A percentile compares a stretch with the other conserved stretches of the same genome.
Conservation (phyloP, 2,888 invertebrate species). For the Noctua comes region DNA sequence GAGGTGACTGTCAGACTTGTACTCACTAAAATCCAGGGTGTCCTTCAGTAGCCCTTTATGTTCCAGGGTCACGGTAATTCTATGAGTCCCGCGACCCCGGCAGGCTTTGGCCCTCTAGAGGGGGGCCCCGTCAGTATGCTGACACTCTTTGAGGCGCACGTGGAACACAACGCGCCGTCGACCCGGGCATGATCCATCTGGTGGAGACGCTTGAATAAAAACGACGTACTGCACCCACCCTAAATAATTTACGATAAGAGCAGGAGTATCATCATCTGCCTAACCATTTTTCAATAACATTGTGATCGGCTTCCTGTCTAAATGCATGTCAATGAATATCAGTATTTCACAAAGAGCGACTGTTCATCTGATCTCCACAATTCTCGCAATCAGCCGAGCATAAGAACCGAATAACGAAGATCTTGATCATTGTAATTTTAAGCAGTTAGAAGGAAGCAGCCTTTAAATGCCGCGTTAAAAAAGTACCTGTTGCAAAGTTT, state of each 20-base stretch:
- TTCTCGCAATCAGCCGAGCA: not conserved
- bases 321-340: not conserved
- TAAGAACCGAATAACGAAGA: not conserved
- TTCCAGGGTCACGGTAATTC: too few relatives aligned
- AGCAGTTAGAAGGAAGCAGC: not conserved
- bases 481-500: conserved; percentile 28
- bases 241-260: not conserved
- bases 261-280: too few relatives aligned
- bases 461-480: not conserved
- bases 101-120: too few relatives aligned
- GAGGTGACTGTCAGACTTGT: too few relatives aligned
- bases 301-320: not conserved
- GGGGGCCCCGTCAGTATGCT: too few relatives aligned
- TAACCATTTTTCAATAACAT: not conserved
- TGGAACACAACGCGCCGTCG: too few relatives aligned
- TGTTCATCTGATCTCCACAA: not conserved
- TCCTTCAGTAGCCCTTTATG: too few relatives aligned
- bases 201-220: not conserved
- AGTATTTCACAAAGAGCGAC: not conserved
- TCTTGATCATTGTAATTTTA: not conserved
- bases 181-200: too few relatives aligned
- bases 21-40: too few relatives aligned
- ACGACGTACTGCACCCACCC: not conserved
- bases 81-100: too few relatives aligned
- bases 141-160: too few relatives aligned